phyloP scores from a whole-genome alignment of 2,113 vertebrate genomes.

The Rhineura floridana region DNA sequence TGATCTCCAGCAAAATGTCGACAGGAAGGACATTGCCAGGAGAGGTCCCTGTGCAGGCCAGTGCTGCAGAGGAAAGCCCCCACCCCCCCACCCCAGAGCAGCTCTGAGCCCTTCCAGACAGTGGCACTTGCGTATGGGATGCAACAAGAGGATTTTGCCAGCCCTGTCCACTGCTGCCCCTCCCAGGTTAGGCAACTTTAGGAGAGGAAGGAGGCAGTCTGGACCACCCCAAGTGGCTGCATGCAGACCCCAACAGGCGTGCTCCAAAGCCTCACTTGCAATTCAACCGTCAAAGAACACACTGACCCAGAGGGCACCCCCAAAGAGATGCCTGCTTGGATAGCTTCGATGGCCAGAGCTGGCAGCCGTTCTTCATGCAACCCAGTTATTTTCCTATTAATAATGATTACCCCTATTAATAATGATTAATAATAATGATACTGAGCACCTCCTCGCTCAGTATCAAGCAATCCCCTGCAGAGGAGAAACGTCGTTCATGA shows the following conservation, averaged over 20 bases:
- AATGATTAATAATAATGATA: background rate
- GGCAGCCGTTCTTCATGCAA: background rate
- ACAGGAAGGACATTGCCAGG: rapidly evolving
- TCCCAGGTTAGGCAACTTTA: background rate
- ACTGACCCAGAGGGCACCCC: too few species aligned
- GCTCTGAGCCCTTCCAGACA: background rate
- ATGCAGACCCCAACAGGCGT: background rate
- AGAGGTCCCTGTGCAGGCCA: rapidly evolving
- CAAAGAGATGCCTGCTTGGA: too few species aligned
- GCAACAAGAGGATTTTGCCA: background rate
- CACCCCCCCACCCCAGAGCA: background rate
- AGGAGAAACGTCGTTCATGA: conserved; percentile 37
- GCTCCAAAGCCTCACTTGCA: background rate
- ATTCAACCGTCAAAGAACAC: too few species aligned
- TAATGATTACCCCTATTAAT: background rate
- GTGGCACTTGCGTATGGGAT: rapidly evolving
- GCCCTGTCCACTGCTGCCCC: background rate
- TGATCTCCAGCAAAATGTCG: background rate
- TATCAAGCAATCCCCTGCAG: conserved; percentile 17
- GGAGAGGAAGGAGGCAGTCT: background rate
- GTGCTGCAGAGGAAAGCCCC: rapidly evolving
- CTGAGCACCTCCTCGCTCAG: rapidly evolving
- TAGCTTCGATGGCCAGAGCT: background rate
- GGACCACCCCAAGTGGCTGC: background rate
- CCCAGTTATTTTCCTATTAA: background rate